Base-by-base conservation (phyloP, 1,140 invertebrate genomes). In the Papilio helenus region DNA sequence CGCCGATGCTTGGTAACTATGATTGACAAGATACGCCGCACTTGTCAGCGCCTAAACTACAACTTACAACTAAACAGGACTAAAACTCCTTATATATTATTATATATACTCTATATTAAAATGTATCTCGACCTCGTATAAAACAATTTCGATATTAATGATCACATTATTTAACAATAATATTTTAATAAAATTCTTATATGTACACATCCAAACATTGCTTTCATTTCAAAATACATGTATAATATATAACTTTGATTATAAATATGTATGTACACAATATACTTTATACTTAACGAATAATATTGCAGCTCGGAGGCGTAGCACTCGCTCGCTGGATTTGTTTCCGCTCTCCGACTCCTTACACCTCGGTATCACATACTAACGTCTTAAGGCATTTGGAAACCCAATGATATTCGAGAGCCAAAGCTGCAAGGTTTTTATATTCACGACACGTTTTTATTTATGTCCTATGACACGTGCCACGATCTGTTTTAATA, bases 291-390 rank as follows among this genome's bases (percentile, higher is more conserved):
- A 92, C 90, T 93, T 93, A 92, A 87, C 79, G 87, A 87, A 87
- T 94, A 92, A 92, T 94, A 94, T 94, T 94, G 93, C 92, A 93
- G 87, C 85, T 90, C 86, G 91, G 90, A 90, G 93, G 92, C 85
- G 88, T 87, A 87, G 86, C 86, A 80, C 82, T 84, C 81, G 58
- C 84, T 84, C 79, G 81, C 79, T 81, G 76, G 73, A 83, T 81
- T 83, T 81, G 82, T 81, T 83, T 82, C 81, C 74, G 76, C 83
- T 61, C 72, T 80, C 83, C 79, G 74, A 79, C 78, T 55, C 58
- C 65, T 79, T 55, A 23, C 61, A 80, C 42, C 68, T 39, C 80
- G 58, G 23, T 85, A 85, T 82, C 83, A 84, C 84, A 85, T 86
- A 85, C 23, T 80, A 74, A 79, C 72, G 71, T 82, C 49, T 80